Conservation (phyloP, 2,113 vertebrate species). For the Okapia johnstoni region DNA sequence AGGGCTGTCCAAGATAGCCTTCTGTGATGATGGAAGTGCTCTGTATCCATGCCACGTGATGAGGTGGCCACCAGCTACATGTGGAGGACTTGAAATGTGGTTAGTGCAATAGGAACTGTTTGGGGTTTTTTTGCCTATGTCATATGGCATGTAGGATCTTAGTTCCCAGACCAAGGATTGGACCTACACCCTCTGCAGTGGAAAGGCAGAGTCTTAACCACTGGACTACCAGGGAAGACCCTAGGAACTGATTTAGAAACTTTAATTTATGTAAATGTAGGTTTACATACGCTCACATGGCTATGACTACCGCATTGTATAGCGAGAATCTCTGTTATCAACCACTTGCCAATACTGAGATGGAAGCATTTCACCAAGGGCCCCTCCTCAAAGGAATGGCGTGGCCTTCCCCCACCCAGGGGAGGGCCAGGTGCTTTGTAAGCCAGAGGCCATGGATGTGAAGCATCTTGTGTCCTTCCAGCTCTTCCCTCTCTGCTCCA, state of each 20-base stretch:
- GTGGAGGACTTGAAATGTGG: neutral
- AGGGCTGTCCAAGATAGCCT: neutral
- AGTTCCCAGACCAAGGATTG: neutral
- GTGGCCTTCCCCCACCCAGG: accelerated
- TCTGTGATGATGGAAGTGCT: accelerated
- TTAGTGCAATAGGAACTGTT: neutral
- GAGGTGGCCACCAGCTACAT: neutral
- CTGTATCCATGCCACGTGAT: neutral
- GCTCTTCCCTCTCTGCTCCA: neutral
- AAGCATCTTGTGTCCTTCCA: neutral
- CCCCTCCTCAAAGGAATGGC: no score
- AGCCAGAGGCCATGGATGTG: neutral
- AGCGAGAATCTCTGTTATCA: neutral
- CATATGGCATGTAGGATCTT: neutral
- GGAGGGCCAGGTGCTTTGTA: neutral
- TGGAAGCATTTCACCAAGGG: neutral
- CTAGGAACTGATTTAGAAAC: neutral
- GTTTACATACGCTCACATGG: neutral
- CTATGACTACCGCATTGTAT: no score
- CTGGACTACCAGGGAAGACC: neutral
- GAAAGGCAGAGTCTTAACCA: neutral
- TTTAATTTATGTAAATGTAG: neutral
- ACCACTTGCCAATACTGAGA: neutral
- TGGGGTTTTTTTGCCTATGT: neutral
- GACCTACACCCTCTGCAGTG: neutral